These are phyloP conservation scores for Diplolepis rosae DNA, from an alignment of 2,888 invertebrate genomes.

Conservation along the genomic window DNA sequence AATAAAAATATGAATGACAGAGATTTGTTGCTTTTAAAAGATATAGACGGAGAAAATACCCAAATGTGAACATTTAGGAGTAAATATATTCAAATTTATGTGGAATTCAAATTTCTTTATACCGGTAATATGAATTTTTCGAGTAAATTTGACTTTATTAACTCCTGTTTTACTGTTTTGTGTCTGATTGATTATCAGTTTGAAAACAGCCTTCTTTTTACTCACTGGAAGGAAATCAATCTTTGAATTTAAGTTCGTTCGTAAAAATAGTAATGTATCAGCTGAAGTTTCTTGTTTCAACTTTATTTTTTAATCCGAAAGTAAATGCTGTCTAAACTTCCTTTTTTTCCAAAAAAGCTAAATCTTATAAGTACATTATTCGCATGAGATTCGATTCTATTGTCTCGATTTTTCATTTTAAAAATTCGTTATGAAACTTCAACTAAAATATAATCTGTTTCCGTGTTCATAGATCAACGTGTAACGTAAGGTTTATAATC, in stretches of 20 bases:
- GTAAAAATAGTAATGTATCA: no score
- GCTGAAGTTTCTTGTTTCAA: background rate
- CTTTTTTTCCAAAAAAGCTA: background rate
- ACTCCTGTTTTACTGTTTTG: background rate
- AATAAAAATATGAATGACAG: background rate
- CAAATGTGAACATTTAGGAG: background rate
- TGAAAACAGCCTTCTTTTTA: background rate
- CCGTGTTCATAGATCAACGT: constrained; percentile 15
- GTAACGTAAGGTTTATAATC: background rate
- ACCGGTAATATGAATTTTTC: background rate
- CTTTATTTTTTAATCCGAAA: background rate
- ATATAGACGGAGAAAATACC: background rate
- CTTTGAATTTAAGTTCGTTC: no score
- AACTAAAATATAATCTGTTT: constrained; percentile 4
- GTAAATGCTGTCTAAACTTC: background rate
- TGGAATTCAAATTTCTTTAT: background rate
- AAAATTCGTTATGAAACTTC: constrained; percentile 22
- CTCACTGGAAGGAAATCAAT: no score
- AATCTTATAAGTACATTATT: background rate
- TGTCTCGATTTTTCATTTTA: background rate
- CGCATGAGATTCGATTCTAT: background rate
- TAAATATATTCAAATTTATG: background rate
- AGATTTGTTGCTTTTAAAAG: no score
- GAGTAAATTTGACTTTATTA: background rate
- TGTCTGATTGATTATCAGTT: background rate